phyloP scores from a whole-genome alignment of 92 coral and sea anemone species.

The Paramuricea clavata region DNA sequence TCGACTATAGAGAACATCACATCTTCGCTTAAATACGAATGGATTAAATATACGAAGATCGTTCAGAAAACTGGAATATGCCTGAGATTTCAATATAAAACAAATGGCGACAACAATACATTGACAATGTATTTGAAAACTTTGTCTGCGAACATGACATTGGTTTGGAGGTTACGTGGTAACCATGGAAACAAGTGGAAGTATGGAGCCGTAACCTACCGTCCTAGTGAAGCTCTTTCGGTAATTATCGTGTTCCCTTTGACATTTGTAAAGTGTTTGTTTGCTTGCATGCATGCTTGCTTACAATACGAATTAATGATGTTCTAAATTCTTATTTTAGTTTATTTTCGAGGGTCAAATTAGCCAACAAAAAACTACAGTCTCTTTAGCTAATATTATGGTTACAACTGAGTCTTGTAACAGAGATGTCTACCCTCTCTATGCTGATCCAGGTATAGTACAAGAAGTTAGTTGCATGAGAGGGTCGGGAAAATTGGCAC shows the following conservation, averaged over 20 bases:
- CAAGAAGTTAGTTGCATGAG: too few species aligned
- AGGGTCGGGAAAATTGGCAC: too few species aligned
- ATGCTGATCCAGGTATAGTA: conserved; percentile 16
- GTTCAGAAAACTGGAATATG: not conserved
- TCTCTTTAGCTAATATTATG: not conserved
- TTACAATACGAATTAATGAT: not conserved
- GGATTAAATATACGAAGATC: not conserved
- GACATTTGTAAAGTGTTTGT: too few species aligned
- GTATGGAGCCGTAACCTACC: not conserved
- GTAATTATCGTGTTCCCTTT: not conserved
- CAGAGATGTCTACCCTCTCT: not conserved
- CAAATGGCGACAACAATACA: not conserved
- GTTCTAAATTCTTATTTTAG: not conserved
- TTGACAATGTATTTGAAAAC: not conserved
- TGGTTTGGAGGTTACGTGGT: conserved; percentile 6
- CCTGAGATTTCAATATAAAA: conserved; percentile 1
- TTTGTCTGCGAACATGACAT: not conserved
- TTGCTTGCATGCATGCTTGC: not conserved
- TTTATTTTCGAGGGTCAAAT: not conserved
- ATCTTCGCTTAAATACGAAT: not conserved
- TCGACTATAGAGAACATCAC: not conserved
- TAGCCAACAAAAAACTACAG: not conserved
- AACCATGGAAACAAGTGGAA: conserved; percentile 17
- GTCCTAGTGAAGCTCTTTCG: not conserved
- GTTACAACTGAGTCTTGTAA: conserved; percentile 1